Percentiles rank a stretch among this genome's conserved stretches.
phyloP scores from a whole-genome alignment of 2,113 vertebrate species.

The Melanocharis versteri region DNA sequence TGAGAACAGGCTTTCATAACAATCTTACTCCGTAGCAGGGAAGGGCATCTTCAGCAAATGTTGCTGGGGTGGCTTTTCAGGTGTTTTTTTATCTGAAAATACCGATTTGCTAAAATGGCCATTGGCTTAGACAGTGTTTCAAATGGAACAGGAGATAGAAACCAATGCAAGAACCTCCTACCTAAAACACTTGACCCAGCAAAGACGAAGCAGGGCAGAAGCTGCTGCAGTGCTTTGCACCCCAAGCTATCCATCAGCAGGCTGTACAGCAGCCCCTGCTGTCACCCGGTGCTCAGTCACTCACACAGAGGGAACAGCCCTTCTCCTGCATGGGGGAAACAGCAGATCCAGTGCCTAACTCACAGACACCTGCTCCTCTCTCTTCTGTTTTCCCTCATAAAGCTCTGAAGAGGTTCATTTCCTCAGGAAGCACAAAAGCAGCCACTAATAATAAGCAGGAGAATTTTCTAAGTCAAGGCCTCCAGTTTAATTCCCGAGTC shows the following conservation, averaged over 20 bases:
- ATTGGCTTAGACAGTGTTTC: not conserved
- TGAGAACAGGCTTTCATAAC: not conserved
- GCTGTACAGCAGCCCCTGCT: not conserved
- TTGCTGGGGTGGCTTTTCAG: not conserved
- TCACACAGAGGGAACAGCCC: not conserved
- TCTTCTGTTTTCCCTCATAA: not conserved
- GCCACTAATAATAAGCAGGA: not conserved
- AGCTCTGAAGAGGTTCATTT: not conserved
- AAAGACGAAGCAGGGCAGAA: not conserved
- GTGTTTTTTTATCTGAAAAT: not conserved
- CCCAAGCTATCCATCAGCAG: not conserved
- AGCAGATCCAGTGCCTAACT: not conserved
- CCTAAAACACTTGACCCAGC: not conserved
- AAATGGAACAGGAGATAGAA: not conserved
- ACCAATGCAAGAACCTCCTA: not conserved
- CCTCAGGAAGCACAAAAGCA: not conserved
- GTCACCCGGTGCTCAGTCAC: rapidly evolving
- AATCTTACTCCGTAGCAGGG: not conserved
- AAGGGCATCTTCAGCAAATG: not conserved
- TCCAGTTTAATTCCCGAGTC: not conserved
- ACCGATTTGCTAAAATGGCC: not conserved
- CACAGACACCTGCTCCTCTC: not conserved
- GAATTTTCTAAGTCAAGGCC: not conserved
- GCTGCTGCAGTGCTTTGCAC: not conserved
- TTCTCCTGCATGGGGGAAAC: not conserved